Evolutionary conservation across 2,888 invertebrate genomes (phyloP), one percentile per base, ranked within the genome.

Genomic region (Phrixothrix hirtus): DNA sequence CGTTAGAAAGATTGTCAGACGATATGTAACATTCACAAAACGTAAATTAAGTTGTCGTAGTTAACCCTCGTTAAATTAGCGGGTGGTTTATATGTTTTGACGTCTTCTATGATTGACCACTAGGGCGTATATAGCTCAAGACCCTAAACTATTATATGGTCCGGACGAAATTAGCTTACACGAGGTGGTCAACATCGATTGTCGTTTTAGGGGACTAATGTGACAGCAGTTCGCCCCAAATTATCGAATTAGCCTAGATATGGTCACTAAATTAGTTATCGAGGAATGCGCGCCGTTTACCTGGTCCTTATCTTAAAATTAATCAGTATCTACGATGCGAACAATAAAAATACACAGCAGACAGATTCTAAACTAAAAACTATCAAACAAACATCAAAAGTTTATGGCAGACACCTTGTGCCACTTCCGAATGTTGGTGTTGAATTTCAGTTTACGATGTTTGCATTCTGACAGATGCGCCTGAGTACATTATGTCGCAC

Each of bases 401-500:
- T 69, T 68, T 70, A 70, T 69, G 67, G 67, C 59, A 64, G 70
- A 71, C 71, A 72, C 71, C 70, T 71, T 72, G 70, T 70, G 66
- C 69, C 67, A 70, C 70, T 72, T 72, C 70, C 71, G 70, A 70
- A 68, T 63, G 62, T 60, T 66, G 59, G 69, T 70, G 66, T 70
- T 64, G 55, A 65, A 62, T 70, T 70, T 69, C 70, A 62, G 61
- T 71, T 71, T 72, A 71, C 70, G 70, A 71, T 72, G 70, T 72
- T 72, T 72, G 69, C 69, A 67, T 65, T 65, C 59, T 64, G 70
- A 70, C 71, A 72, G 71, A 71, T 72, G 71, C 66, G 63, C 39
- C 37, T 45, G 46, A 49, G 34, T 35, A 55, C 46, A 50, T 47
- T 52, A 30, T 47, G 34, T 39, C 51, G 47, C 56, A 34, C 53